These are phyloP conservation scores for Antennarius striatus DNA, from an alignment of 2,113 vertebrate species.

Conservation along the genomic window DNA sequence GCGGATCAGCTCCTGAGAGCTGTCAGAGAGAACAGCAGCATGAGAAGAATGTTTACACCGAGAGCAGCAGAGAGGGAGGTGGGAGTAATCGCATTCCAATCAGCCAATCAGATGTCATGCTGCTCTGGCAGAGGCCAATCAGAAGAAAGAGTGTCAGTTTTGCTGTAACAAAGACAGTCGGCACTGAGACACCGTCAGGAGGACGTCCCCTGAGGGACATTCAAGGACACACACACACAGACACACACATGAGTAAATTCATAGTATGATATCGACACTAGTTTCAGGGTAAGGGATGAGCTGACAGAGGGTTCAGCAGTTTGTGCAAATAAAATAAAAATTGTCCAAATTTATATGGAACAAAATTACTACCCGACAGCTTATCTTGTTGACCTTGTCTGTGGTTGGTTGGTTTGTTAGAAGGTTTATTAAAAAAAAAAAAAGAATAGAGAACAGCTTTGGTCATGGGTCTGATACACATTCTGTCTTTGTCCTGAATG, in stretches of 20 bases:
- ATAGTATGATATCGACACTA: too few species aligned
- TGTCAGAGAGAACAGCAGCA: slow-evolving; percentile 53
- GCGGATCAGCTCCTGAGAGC: neutral
- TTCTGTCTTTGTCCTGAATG: too few species aligned
- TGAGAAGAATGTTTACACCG: slow-evolving; percentile 73
- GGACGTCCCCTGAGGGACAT: slow-evolving; percentile 26
- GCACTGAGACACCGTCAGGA: slow-evolving; percentile 36
- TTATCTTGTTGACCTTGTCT: too few species aligned
- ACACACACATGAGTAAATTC: neutral
- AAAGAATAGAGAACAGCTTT: too few species aligned
- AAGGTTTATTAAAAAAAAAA: too few species aligned
- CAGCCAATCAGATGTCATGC: slow-evolving; percentile 81
- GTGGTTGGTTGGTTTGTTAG: too few species aligned
- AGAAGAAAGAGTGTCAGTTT: slow-evolving; percentile 70
- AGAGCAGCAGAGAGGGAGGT: slow-evolving; percentile 21
- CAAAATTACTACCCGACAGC: too few species aligned
- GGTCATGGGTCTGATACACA: too few species aligned
- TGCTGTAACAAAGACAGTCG: slow-evolving; percentile 67
- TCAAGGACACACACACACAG: slow-evolving; percentile 20
- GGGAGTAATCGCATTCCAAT: slow-evolving; percentile 71
- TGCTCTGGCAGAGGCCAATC: slow-evolving; percentile 81
- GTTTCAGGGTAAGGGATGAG: too few species aligned
- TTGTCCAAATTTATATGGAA: too few species aligned
- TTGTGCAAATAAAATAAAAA: too few species aligned
- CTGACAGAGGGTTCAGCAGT: too few species aligned